Evolutionary conservation across 2,113 vertebrate species (phyloP), one percentile per base, ranked within the genome.

Genomic region (Anguilla rostrata): DNA sequence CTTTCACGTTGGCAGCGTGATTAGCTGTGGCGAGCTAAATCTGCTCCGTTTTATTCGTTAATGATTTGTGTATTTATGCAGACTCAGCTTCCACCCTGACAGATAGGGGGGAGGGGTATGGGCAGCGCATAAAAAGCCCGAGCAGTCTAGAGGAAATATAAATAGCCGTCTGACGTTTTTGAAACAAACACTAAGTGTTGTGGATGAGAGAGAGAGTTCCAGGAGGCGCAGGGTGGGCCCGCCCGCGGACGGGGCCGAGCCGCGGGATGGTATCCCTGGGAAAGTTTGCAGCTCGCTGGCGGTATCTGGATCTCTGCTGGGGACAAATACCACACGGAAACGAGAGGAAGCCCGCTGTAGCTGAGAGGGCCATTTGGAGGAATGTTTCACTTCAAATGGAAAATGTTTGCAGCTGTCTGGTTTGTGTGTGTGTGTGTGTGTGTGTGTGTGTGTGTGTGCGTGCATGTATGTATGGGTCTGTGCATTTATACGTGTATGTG

Each of bases 241-340:
- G 66, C 57, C 49, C 18, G 75, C 8, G 82, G 81, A 79, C 39
- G 81, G 40, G 82, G 91, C 89, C 87, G 90, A 94, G 94, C 91
- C 94, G 94, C 94, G 93, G 91, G 88, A 93, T 94, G 92, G 92
- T 93, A 94, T 94, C 94, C 94, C 94, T 96, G 95, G 94, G 95
- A 96, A 96, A 95, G 94, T 95, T 95, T 95, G 94, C 94, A 94
- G 93, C 93, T 95, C 90, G 41, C 91, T 91, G 90, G 88, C 91
- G 90, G 91, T 95, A 93, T 92, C 92, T 94, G 93, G 90, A 94
- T 93, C 94, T 94, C 94, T 95, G 92, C 92, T 95, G 93, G 94
- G 94, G 94, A 96, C 92, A 95, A 95, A 96, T 95, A 95, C 94
- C 95, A 93, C 95, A 96, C 92, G 88, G 93, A 93, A 91, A 91